A percentile compares a stretch with the other conserved stretches of the same genome.
Evolutionary conservation across 2,888 invertebrate species (phyloP).

Genomic region (Lagria hirta): DNA sequence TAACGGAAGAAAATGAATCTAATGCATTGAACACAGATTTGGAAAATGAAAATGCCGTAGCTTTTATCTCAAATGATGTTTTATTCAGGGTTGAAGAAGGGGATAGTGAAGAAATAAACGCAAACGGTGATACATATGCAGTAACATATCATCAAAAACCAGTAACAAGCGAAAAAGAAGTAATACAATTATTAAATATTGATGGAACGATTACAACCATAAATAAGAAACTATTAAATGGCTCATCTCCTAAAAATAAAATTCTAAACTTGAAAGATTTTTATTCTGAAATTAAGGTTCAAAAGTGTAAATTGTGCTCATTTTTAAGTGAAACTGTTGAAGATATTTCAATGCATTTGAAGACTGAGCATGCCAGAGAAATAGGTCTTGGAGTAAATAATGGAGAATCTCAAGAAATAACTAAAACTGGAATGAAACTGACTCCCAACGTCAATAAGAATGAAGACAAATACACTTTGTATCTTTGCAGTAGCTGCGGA

Average conservation of each 20-base stretch:
- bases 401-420: too few relatives aligned
- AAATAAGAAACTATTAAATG: conserved; percentile 29
- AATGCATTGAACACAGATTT: conserved; percentile 4
- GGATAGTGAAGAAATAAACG: neutral
- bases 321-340: conserved; percentile 45
- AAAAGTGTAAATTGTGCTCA: conserved; percentile 49
- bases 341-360: conserved; percentile 45
- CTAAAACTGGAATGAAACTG: conserved; percentile 32
- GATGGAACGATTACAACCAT: conserved; percentile 39
- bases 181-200: conserved; percentile 40
- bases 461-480: conserved; percentile 44
- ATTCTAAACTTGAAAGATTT: conserved; percentile 34
- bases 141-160: conserved; percentile 10
- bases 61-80: conserved; percentile 30
- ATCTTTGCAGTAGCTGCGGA: conserved; percentile 58
- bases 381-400: too few relatives aligned
- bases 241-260: conserved; percentile 7
- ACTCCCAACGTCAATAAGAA: conserved; percentile 33
- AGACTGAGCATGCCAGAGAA: conserved; percentile 36
- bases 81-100: conserved; percentile 29
- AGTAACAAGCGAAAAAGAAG: conserved; percentile 28
- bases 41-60: conserved; percentile 7
- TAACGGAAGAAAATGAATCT: conserved; percentile 11
- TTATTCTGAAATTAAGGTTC: conserved; percentile 43
- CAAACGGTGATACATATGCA: conserved; percentile 19